Base-by-base conservation (phyloP, 1,140 invertebrate species). In the Rhysida immarginata region DNA sequence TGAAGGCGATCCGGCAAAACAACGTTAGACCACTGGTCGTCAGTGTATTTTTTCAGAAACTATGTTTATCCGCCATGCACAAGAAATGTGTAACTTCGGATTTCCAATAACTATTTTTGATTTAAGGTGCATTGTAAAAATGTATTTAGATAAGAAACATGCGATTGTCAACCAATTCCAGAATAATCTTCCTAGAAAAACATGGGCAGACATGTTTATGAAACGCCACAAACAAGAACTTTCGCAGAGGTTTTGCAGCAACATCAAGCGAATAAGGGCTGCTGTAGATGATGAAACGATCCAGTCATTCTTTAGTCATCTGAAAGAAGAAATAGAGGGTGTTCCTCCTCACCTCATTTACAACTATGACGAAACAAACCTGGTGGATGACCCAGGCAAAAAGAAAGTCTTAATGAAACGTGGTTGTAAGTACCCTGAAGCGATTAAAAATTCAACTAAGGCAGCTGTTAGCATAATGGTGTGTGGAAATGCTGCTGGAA, bases 331-430 rank as follows among this genome's bases (percentile, higher is more conserved):
- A 16, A 41, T 60, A 11, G 53, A 55, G 43, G 53, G 52, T 21
- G 50, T 62, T 49, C 58, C 62, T n/a, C 51, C 56, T 52, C 21
- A 5, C 24, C 50, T 56, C 53, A 57, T 65, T 57, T 55, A 62
- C n/a, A 74, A 74, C 58, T 74, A 65, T 60, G 71, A 74, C 58
- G 67, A 72, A 59, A 74, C 69, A 5, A 71, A 71, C 59, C 56
- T 70, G 18, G 60, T 55, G 0, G 69, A 71, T 59, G 65, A 73
- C 59, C 64, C 65, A 13, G 66, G 67, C 26, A 60, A 57, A 18
- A 58, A 66, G 60, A 64, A 63, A 56, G 48, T 57, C 23, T 55
- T 68, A 25, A 58, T 59, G 48, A 63, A 62, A 45, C 61, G 64
- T 55, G 62, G 61, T 13, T 56, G 53, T 25, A 69, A 69, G 59